Percentiles rank a stretch among this genome's conserved stretches.
Conservation (phyloP, 2,888 invertebrate genomes). For the Arge pagana region DNA sequence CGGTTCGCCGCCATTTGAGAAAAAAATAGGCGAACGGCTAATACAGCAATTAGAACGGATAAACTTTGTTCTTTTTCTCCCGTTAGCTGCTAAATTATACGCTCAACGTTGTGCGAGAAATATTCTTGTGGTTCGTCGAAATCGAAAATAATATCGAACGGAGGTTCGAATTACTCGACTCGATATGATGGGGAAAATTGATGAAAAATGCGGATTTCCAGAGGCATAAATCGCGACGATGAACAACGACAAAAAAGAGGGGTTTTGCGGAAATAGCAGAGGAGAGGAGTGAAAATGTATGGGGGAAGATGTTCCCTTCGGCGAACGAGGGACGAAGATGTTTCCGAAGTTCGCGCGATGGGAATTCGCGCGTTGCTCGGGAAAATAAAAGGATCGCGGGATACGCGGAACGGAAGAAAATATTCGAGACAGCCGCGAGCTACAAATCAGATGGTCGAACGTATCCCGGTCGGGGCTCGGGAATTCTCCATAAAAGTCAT, state of each 20-base stretch:
- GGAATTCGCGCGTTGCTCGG: conserved; percentile 25
- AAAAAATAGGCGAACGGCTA: too few species aligned
- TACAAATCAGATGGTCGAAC: conserved; percentile 54
- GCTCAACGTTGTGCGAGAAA: conserved; percentile 34
- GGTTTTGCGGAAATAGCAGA: conserved; percentile 3
- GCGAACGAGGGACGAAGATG: too few species aligned
- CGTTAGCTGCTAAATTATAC: conserved; percentile 30
- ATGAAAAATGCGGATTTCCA: too few species aligned
- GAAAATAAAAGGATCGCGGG: conserved; percentile 8
- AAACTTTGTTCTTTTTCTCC: too few species aligned
- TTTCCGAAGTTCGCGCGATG: not conserved
- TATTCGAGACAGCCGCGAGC: conserved; percentile 33
- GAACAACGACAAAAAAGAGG: not conserved
- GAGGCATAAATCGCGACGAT: conserved; percentile 21
- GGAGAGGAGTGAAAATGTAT: conserved; percentile 14
- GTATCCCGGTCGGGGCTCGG: conserved; percentile 13
- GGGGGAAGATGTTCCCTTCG: too few species aligned
- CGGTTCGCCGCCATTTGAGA: too few species aligned
- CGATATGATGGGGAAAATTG: conserved; percentile 23
- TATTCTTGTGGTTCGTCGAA: too few species aligned
- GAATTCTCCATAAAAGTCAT: conserved; percentile 54
- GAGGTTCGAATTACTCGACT: conserved; percentile 22
- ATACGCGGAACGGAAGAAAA: conserved; percentile 3
- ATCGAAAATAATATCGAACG: conserved; percentile 25
- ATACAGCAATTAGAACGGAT: too few species aligned